Percentiles rank a stretch among this genome's conserved stretches.
Conservation (phyloP, 2,797 vertebrate species). For the Pogoniulus pusillus region DNA sequence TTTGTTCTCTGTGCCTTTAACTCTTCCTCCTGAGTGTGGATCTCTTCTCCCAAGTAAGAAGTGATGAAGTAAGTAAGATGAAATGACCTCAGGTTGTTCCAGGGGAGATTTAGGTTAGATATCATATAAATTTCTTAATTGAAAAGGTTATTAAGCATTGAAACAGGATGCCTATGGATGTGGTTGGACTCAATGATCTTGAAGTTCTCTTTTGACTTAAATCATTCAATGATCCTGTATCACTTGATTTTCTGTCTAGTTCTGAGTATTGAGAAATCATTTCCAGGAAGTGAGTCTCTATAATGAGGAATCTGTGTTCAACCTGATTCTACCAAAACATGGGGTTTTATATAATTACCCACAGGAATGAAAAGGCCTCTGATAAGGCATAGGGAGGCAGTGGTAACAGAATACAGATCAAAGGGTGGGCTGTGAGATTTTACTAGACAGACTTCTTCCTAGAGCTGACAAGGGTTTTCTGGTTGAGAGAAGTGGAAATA, state of each 20-base stretch:
- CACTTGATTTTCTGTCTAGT: neutral
- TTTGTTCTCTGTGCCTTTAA: neutral
- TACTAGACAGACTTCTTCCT: neutral
- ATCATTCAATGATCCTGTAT: neutral
- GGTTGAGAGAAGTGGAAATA: neutral
- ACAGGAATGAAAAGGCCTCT: neutral
- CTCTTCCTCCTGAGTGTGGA: neutral
- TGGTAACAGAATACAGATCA: neutral
- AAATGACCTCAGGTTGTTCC: neutral
- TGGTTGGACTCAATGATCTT: neutral
- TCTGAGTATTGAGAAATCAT: neutral
- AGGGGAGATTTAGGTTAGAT: neutral
- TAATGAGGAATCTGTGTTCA: neutral
- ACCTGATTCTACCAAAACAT: neutral
- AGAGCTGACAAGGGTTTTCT: neutral
- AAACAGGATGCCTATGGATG: neutral
- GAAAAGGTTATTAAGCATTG: neutral
- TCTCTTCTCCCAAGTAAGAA: neutral
- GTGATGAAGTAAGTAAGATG: rapidly evolving
- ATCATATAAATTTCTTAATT: neutral
- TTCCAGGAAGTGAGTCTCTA: neutral
- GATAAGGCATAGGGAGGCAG: neutral
- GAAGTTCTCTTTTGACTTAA: neutral
- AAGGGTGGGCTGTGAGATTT: neutral
- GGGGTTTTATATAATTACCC: neutral